Base-by-base conservation (phyloP, 2,888 invertebrate species). In the Tachystola acroxantha region DNA sequence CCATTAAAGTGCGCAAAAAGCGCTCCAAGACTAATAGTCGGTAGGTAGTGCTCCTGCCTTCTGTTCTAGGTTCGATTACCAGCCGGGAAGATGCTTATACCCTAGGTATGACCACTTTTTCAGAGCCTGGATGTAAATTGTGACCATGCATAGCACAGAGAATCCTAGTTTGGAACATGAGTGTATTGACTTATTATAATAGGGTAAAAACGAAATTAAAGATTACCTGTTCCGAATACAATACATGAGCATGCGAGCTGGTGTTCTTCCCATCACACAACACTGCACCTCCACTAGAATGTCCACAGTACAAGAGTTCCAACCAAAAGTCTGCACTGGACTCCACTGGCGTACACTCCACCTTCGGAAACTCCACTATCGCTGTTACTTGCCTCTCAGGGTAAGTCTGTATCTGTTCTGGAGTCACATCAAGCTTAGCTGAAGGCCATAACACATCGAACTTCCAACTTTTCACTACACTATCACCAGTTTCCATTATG, bases 381-480 rank as follows among this genome's bases (percentile, higher is more conserved):
- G 93, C 94, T 49, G 89, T 90, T 45, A 95, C 92, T 16, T 92
- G 90, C 41, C 89, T 84, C 61, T 91, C 92, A 3, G 95, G 95
- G 73, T 94, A 95, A 32, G 95, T 95, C 56, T 91, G 91, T 35
- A 95, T 90, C 53, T 91, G 90, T 55, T 93, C 92, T 2, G 94
- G 94, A 38, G 92, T 92, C 32, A 95, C 88, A 34, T 90, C 89
- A 50, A 95, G 71, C 43, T 89, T 89, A 1, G 94, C 93, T 40
- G 89, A 88, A 4, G 95, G 95, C 95, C 95, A 95, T 72, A 93
- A 89, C 4, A 95, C 95, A 55, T 95, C 94, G 55, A 95, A 88
- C 40, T 91, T 88, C 76, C 88, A 88, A 2, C 88, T 81, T 31
- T 85, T 85, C 5, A 85, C 73, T 14, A 78, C 56, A 50, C 75